Evolutionary conservation across 1,140 invertebrate species (phyloP), one percentile per base, ranked within the genome.

Genomic region (Linepithema humile): DNA sequence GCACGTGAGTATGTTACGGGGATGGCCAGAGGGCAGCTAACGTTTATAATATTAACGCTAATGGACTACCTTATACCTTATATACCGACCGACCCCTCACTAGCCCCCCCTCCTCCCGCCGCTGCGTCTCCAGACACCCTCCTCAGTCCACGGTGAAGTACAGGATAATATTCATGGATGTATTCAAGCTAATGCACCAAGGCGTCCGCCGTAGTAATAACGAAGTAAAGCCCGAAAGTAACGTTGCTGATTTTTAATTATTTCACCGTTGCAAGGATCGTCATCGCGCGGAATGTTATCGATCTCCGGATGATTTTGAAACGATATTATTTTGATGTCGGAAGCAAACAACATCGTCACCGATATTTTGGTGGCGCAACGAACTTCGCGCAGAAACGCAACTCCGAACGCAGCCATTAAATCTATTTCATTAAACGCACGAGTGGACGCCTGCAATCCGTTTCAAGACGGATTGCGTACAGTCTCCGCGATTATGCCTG

Each of bases 21-120:
- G 91, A 94, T 94, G 93, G 92, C 93, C 93, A 94, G 93, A 92
- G 94, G 93, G 93, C 94, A 94, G 93, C 93, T 94, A 94, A 94
- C 94, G 93, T 94, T 94, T 94, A 94, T 94, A 94, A 94, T 94
- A 94, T 94, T 94, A 94, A 94, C 93, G 94, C 93, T 94, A 94
- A 94, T 94, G 94, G 94, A 94, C 93, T 94, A 94, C 92, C 94
- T 94, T 94, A 94, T 94, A 94, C 94, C 93, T 93, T 93, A 92
- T 93, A 94, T 92, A 91, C 89, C 88, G 70, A 85, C 88, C 88
- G 87, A 88, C 90, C 89, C 86, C 89, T 89, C 88, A 64, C 70
- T 88, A 73, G 82, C 72, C 67, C 50, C 83, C 35, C 20, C 67
- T 35, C 70, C 55, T 82, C 60, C 53, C 65, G 53, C 62, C 85